These are phyloP conservation scores for Dysmachus trigonus DNA, from an alignment of 2,888 invertebrate genomes.

Conservation along the genomic window DNA sequence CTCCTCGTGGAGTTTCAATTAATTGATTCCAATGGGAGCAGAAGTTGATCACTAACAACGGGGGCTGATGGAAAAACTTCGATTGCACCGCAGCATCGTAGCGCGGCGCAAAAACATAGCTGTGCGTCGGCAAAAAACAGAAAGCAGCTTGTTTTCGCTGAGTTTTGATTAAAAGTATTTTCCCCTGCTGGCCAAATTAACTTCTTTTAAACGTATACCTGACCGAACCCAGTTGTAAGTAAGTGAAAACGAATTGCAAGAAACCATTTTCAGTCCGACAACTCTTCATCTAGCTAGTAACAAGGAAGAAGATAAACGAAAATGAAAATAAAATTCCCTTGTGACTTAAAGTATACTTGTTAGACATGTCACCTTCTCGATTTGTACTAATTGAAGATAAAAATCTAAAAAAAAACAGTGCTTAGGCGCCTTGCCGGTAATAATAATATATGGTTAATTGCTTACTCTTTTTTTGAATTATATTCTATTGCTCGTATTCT, in stretches of 20 bases:
- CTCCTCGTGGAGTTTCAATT: slow-evolving; percentile 14
- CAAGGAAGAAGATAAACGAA: background rate
- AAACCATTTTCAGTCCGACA: background rate
- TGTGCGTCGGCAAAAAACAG: background rate
- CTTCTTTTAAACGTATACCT: background rate
- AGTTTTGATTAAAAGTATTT: background rate
- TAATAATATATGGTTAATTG: too few species aligned
- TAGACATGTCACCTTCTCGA: background rate
- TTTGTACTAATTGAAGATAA: background rate
- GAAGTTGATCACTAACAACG: slow-evolving; percentile 21
- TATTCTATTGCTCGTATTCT: too few species aligned
- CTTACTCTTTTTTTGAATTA: too few species aligned
- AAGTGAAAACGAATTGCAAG: background rate
- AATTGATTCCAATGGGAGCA: slow-evolving; percentile 23
- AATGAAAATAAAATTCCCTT: background rate
- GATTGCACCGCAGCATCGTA: background rate
- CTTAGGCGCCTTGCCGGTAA: background rate
- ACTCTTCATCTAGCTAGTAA: background rate
- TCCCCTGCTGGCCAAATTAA: background rate
- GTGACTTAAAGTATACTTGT: background rate
- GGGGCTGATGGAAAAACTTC: slow-evolving; percentile 2
- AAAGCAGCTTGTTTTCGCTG: background rate
- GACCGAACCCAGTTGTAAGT: background rate
- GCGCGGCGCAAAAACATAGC: too few species aligned
- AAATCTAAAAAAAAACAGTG: background rate